Base-by-base conservation (phyloP, 2,888 invertebrate species). In the Steinernema hermaphroditum region DNA sequence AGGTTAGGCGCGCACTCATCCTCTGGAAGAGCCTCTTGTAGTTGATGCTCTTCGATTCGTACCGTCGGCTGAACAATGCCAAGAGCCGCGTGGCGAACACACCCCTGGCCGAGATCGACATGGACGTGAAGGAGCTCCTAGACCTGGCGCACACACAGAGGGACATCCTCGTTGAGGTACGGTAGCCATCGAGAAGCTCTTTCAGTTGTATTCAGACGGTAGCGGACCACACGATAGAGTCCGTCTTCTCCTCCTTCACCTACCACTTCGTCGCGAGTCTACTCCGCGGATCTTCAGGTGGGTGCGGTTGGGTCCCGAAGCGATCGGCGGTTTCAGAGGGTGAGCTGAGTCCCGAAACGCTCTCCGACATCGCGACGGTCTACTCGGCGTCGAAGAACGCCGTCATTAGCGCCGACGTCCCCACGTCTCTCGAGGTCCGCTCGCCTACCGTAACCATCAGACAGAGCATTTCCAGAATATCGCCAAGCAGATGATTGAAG, bases 351-450 rank as follows among this genome's bases (percentile, higher is more conserved):
- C 86, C 88, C 0, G 91, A 91, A 19, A 90, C 92, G 77, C 91
- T 91, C 80, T 89, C 90, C 44, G 93, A 93, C 87, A 90, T 93
- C 62, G 90, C 91, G 0, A 83, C 89, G 32, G 86, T 93, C 27
- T 88, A 93, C 44, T 91, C 92, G 14, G 91, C 91, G 0, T 92
- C 92, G 79, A 87, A 77, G 27, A 62, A 88, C 0, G 90, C 91
- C 76, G 91, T 92, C 0, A 89, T 92, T 70, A 93, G 93, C 22
- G 92, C 92, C 0, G 92, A 93, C 84, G 91, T 93, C 9, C 92
- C 92, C 0, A 86, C 88, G 19, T 88, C 89, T 0, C 80, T 91
- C 68, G 86, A 87, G 83, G 87, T 87, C 54, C 68, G 29, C 22
- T n/a, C 16, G n/a, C 22, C 14, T 8, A n/a, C 46, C 24, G 50